Conservation (phyloP, 2,797 vertebrate genomes). For the Syngnathus acus region DNA sequence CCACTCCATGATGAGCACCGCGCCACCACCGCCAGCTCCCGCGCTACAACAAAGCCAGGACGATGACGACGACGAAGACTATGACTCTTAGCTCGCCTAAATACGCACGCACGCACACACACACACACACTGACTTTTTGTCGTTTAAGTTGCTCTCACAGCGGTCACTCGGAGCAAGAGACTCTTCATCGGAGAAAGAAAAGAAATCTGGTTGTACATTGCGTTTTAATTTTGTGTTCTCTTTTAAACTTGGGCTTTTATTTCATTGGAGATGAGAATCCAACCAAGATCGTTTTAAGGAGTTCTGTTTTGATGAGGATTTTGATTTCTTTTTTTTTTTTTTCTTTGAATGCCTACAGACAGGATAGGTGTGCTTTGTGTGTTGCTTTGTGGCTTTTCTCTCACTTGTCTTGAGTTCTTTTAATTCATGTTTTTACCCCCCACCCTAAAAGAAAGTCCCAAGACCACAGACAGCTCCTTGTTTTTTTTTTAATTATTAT, state of each 20-base stretch:
- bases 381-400: slow-evolving; percentile 30
- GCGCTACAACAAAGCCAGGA: slow-evolving; percentile 53
- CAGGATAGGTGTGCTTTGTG: slow-evolving; percentile 43
- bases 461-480: not conserved
- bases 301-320: slow-evolving; percentile 32
- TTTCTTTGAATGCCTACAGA: slow-evolving; percentile 17
- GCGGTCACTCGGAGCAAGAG: slow-evolving; percentile 21
- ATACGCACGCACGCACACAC: not conserved
- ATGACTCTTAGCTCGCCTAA: slow-evolving; percentile 78
- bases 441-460: slow-evolving; percentile 3
- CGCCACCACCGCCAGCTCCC: slow-evolving; percentile 38
- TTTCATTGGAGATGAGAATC: slow-evolving; percentile 62
- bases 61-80: slow-evolving; percentile 81
- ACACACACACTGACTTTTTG: slow-evolving; percentile 17
- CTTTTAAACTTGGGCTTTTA: slow-evolving; percentile 49
- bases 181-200: slow-evolving; percentile 39
- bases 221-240: slow-evolving; percentile 62
- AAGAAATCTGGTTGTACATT: slow-evolving; percentile 58
- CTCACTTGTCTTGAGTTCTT: slow-evolving; percentile 40
- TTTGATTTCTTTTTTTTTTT: not conserved
- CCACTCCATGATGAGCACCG: slow-evolving; percentile 54
- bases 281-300: slow-evolving; percentile 61
- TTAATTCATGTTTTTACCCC: slow-evolving; percentile 1
- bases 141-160: slow-evolving; percentile 50
- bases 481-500: not conserved